Evolutionary conservation across 2,113 vertebrate genomes (phyloP).

Genomic region (Cichladusa arquata): DNA sequence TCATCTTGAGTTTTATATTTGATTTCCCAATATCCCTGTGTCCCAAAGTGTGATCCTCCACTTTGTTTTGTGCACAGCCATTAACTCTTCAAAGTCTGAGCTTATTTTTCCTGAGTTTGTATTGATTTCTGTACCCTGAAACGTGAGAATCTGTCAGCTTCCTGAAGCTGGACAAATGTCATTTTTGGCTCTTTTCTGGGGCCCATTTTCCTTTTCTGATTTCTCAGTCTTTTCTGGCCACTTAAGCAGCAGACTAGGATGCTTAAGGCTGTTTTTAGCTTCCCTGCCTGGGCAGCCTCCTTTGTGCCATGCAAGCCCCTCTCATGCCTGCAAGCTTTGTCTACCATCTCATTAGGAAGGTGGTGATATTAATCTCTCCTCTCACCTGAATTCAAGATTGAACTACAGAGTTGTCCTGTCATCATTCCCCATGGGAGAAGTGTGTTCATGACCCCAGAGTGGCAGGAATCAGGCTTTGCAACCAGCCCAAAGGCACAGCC

Average conservation of each 20-base stretch:
- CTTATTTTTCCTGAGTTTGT: not conserved
- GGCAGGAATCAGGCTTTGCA: not conserved
- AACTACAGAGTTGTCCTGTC: not conserved
- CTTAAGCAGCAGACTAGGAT: not conserved
- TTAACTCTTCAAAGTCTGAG: not conserved
- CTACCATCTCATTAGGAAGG: not conserved
- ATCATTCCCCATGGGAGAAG: rapidly evolving
- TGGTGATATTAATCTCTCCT: not conserved
- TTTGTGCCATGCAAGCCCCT: not conserved
- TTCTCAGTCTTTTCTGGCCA: not conserved
- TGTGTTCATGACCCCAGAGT: not conserved
- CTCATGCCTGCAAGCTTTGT: not conserved
- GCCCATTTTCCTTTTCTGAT: not conserved
- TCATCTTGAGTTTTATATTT: not conserved
- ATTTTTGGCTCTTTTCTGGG: not conserved
- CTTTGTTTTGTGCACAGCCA: not conserved
- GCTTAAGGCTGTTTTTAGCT: not conserved
- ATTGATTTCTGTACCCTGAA: not conserved
- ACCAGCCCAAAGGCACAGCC: not conserved
- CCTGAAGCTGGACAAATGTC: not conserved
- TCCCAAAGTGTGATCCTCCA: not conserved
- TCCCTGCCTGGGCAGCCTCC: not conserved
- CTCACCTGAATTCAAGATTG: not conserved
- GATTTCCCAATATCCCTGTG: not conserved
- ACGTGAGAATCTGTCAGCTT: not conserved